These are phyloP conservation scores for Ariopsis seemanni DNA, from an alignment of 2,113 vertebrate genomes.

Conservation along the genomic window DNA sequence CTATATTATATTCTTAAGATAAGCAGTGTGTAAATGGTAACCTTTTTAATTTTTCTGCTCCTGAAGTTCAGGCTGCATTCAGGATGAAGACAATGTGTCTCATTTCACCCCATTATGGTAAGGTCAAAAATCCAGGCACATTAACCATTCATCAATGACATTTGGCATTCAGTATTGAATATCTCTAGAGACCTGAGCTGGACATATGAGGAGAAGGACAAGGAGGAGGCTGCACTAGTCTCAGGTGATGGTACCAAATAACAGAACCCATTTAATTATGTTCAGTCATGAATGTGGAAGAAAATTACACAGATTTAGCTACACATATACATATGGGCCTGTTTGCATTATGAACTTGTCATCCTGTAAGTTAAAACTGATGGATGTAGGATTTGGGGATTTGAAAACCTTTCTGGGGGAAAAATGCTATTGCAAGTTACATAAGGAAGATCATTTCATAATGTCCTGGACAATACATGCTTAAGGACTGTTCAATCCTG, in stretches of 20 bases:
- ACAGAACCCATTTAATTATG: conserved; percentile 34
- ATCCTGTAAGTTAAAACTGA: neutral
- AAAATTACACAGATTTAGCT: neutral
- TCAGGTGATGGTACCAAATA: conserved; percentile 28
- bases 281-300: neutral
- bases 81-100: neutral
- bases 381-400: neutral
- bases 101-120: conserved; percentile 42
- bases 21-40: neutral
- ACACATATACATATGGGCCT: no score
- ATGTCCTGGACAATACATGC: neutral
- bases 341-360: neutral
- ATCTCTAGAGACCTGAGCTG: conserved; percentile 36
- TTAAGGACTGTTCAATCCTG: neutral
- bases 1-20: no score
- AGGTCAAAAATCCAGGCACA: conserved; percentile 36
- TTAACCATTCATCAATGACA: conserved; percentile 44
- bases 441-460: neutral
- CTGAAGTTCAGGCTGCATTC: neutral
- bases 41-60: neutral
- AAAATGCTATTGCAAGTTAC: neutral
- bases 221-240: conserved; percentile 1
- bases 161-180: conserved; percentile 28
- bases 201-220: neutral
- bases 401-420: neutral